These are phyloP conservation scores for Gambelia wislizenii DNA, from an alignment of 2,797 vertebrate genomes.

Conservation along the genomic window DNA sequence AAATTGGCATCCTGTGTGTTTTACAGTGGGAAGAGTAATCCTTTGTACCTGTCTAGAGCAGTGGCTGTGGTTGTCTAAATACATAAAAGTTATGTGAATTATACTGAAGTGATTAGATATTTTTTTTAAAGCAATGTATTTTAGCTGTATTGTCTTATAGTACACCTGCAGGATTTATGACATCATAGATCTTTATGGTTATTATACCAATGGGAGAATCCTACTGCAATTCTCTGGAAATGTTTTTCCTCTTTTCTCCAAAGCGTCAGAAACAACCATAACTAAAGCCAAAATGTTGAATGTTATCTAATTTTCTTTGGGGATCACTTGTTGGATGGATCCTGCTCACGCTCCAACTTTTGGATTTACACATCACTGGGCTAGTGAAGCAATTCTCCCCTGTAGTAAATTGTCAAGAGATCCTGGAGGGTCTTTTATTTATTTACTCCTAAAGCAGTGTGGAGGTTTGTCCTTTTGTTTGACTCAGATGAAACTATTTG, in stretches of 20 bases:
- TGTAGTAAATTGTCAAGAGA: conserved; percentile 4
- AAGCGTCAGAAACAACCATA: not conserved
- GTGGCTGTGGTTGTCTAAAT: not conserved
- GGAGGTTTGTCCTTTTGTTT: not conserved
- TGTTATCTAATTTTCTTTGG: conserved; percentile 22
- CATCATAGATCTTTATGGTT: conserved; percentile 16
- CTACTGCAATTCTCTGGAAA: conserved; percentile 49
- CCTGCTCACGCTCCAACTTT: not conserved
- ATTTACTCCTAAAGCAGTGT: not conserved
- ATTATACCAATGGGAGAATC: conserved; percentile 16
- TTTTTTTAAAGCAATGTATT: conserved; percentile 8
- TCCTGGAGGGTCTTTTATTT: not conserved
- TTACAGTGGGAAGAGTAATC: not conserved
- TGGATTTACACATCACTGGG: not conserved
- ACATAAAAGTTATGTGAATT: conserved; percentile 25
- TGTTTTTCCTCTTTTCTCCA: not conserved
- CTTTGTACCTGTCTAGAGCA: conserved; percentile 16
- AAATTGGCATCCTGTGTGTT: not conserved
- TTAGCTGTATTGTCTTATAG: conserved; percentile 40
- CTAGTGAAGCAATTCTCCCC: not conserved
- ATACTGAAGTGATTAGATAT: conserved; percentile 28
- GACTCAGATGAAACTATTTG: not conserved
- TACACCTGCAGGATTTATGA: conserved; percentile 23
- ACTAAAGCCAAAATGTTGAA: not conserved
- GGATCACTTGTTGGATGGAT: conserved; percentile 1